These are phyloP conservation scores for Caenorhabditis uteleia DNA, from an alignment of 2,888 invertebrate species.

Conservation along the genomic window DNA sequence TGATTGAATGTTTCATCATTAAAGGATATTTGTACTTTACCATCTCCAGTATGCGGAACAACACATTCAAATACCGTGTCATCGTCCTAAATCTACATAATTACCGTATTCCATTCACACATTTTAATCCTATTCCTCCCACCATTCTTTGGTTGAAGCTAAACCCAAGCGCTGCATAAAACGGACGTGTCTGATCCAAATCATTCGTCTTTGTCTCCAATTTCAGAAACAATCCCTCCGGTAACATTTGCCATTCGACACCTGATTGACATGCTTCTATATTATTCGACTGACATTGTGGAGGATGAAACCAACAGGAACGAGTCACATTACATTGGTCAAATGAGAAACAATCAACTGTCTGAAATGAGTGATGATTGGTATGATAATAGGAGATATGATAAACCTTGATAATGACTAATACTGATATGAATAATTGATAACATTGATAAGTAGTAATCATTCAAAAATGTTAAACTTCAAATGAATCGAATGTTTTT, in stretches of 20 bases:
- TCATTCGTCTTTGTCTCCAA: constrained; percentile 42
- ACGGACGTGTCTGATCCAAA: constrained; percentile 46
- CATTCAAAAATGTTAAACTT: too few relatives aligned
- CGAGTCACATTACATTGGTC: constrained; percentile 49
- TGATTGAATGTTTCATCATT: constrained; percentile 57
- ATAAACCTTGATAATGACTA: too few relatives aligned
- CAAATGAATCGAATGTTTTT: too few relatives aligned
- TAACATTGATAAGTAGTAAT: too few relatives aligned
- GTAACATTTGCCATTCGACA: constrained; percentile 52
- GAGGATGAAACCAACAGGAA: constrained; percentile 56
- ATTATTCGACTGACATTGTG: constrained; percentile 33
- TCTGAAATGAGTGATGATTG: constrained; percentile 9
- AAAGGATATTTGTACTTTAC: constrained; percentile 51
- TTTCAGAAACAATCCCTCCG: constrained; percentile 47
- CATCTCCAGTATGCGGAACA: constrained; percentile 38
- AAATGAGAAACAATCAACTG: constrained; percentile 21
- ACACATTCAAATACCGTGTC: constrained; percentile 58
- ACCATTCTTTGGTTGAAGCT: constrained; percentile 59
- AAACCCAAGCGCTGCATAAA: constrained; percentile 51
- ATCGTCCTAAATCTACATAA: constrained; percentile 39
- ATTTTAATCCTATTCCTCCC: neutral
- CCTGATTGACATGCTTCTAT: constrained; percentile 40
- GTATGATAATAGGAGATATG: too few relatives aligned
- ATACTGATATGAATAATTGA: too few relatives aligned
- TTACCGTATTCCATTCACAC: neutral